phyloP scores from a whole-genome alignment of 1,140 invertebrate species.

The Scaptodrosophila lebanonensis region DNA sequence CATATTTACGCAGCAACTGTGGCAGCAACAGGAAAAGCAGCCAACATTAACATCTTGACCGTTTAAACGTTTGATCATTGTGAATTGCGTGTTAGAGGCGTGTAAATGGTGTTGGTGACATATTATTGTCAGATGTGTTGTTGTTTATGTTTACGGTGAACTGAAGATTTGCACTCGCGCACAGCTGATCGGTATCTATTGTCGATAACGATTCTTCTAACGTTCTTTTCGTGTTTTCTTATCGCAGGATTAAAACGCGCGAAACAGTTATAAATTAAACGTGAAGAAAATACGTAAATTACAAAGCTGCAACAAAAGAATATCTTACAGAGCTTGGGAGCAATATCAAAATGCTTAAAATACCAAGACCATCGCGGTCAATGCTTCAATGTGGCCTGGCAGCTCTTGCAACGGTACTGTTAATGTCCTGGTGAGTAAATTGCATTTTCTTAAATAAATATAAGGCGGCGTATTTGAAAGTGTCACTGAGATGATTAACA shows the following conservation, averaged over 20 bases:
- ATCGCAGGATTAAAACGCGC: too few species aligned
- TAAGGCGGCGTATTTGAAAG: too few species aligned
- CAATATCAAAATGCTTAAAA: conserved; percentile 43
- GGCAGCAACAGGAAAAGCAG: conserved; percentile 36
- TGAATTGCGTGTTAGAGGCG: conserved; percentile 17
- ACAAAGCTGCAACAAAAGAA: neutral
- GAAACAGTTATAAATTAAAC: conserved; percentile 1
- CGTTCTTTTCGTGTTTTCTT: too few species aligned
- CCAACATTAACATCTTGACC: conserved; percentile 9
- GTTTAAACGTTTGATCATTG: conserved; percentile 28
- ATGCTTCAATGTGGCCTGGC: conserved; percentile 31
- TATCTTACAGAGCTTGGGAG: too few species aligned
- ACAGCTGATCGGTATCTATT: conserved; percentile 28
- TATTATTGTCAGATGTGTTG: too few species aligned
- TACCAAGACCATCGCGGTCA: conserved; percentile 42
- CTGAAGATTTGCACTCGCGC: too few species aligned
- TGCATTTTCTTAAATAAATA: neutral
- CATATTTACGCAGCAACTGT: conserved; percentile 49
- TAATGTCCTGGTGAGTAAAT: conserved; percentile 55
- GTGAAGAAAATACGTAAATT: neutral
- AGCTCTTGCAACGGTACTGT: conserved; percentile 33
- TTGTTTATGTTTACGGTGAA: too few species aligned
- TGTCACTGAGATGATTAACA: too few species aligned
- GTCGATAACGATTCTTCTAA: too few species aligned
- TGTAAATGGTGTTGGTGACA: too few species aligned